Conservation (phyloP, 2,113 vertebrate species). For the Labrus mixtus region DNA sequence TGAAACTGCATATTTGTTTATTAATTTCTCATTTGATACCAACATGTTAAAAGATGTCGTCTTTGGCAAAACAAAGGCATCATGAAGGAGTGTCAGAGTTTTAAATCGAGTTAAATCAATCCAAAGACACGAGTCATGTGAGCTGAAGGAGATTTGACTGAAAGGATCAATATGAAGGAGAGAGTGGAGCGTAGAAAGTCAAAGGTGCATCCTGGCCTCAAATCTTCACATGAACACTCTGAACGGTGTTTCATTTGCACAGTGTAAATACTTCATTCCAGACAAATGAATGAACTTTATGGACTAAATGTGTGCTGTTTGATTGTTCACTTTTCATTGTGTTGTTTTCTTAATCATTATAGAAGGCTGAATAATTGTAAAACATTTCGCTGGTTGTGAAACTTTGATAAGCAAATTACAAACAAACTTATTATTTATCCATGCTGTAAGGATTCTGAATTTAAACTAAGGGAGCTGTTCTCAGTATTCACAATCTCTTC, state of each 20-base stretch:
- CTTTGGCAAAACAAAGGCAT: conserved; percentile 18
- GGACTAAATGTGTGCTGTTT: conserved; percentile 9
- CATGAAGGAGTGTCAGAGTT: background rate
- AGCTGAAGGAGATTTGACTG: conserved; percentile 31
- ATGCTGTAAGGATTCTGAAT: background rate
- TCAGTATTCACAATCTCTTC: background rate
- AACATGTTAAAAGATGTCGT: background rate
- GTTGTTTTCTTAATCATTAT: conserved; percentile 19
- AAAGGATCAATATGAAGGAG: conserved; percentile 17
- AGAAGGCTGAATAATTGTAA: background rate
- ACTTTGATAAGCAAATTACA: background rate
- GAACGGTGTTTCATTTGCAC: conserved; percentile 67
- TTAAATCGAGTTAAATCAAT: conserved; percentile 46
- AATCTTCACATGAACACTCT: conserved; percentile 20
- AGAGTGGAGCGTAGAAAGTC: background rate
- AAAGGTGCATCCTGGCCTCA: background rate
- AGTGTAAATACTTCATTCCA: conserved; percentile 58
- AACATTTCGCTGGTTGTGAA: conserved; percentile 8
- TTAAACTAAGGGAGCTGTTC: background rate
- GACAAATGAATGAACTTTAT: conserved; percentile 36
- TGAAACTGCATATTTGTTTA: no score
- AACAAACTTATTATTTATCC: background rate
- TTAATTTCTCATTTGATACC: background rate
- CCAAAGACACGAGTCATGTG: conserved; percentile 48
- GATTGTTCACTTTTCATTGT: conserved; percentile 42